Evolutionary conservation across 1,140 invertebrate species (phyloP), one percentile per base, ranked within the genome.

Genomic region (Caerostris darwini): DNA sequence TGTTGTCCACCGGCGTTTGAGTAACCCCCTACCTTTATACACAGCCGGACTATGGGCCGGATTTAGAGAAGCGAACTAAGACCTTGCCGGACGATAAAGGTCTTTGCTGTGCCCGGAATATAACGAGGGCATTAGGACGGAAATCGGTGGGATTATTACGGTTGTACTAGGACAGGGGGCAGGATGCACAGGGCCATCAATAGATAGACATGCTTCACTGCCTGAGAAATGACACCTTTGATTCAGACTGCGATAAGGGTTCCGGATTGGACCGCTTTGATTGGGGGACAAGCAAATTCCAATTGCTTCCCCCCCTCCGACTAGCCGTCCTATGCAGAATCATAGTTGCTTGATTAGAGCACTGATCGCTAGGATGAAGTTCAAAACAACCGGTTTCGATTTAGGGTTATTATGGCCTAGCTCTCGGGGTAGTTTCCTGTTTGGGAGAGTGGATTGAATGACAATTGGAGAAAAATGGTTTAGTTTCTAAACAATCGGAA

Each of bases 161-260:
- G 81, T 92, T 69, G 90, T 85, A 92, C 54, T 58, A 34, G 6
- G 17, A 53, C 12, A n/a, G 34, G 58, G 19, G 5, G 58, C 8
- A 57, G 64, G 50, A 50, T 71, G 87, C 71, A 19, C 57, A 71
- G n/a, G 81, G 58, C 71, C 50, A 17, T 81, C 81, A 83, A 85
- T 92, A 92, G 90, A 92, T 92, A 92, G 77, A 85, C 90, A 64
- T 81, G 90, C 81, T 69, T 69, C 58, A 50, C 54, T 92, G 71
- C 71, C 90, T 92, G 90, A 92, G 90, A 92, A 92, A 92, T 92
- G 90, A 92, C 90, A 92, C 90, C 90, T 92, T 92, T 92, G 90
- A 92, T 92, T 92, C 90, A 50, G 50, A 59, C 57, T 54, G 81
- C 59, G 90, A 92, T 92, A 85, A 67, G 71, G 59, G 81, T 17